These are phyloP conservation scores for Lithosia quadra DNA, from an alignment of 2,888 invertebrate genomes.

Conservation along the genomic window DNA sequence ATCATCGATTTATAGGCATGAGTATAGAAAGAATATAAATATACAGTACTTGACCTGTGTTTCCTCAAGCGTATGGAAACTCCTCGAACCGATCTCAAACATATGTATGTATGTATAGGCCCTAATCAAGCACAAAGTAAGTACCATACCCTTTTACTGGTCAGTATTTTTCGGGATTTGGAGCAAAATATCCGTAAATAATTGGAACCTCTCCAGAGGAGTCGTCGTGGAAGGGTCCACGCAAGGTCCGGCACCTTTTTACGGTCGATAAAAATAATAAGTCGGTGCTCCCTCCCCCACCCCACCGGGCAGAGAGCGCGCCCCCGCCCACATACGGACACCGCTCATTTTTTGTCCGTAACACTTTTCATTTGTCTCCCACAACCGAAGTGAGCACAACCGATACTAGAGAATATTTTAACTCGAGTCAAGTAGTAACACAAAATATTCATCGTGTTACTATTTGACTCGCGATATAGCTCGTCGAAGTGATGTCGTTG, in stretches of 20 bases:
- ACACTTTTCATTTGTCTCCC: slow-evolving; percentile 60
- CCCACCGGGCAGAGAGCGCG: slow-evolving; percentile 50
- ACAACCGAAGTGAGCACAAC: slow-evolving; percentile 41
- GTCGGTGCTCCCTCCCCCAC: slow-evolving; percentile 63
- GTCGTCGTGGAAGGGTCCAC: slow-evolving; percentile 74
- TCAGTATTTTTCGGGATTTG: slow-evolving; percentile 78
- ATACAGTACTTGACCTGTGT: not conserved
- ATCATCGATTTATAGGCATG: not conserved
- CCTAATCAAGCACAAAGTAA: slow-evolving; percentile 66
- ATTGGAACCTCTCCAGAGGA: slow-evolving; percentile 78
- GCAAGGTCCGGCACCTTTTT: slow-evolving; percentile 81
- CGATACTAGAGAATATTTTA: slow-evolving; percentile 35
- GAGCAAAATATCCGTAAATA: slow-evolving; percentile 82
- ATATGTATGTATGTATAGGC: slow-evolving; percentile 44
- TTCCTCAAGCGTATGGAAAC: slow-evolving; percentile 28
- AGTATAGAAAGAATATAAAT: slow-evolving; percentile 5
- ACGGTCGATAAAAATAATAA: slow-evolving; percentile 85
- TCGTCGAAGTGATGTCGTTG: slow-evolving; percentile 35
- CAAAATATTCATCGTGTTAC: slow-evolving; percentile 39
- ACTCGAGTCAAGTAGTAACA: slow-evolving; percentile 39
- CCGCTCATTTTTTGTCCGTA: slow-evolving; percentile 84
- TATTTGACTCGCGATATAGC: slow-evolving; percentile 28
- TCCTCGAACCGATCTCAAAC: slow-evolving; percentile 46
- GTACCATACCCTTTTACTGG: slow-evolving; percentile 67
- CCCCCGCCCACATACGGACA: slow-evolving; percentile 74